Evolutionary conservation across 2,888 invertebrate species (phyloP), one percentile per base, ranked within the genome.

Genomic region (Clistopyga incitator): DNA sequence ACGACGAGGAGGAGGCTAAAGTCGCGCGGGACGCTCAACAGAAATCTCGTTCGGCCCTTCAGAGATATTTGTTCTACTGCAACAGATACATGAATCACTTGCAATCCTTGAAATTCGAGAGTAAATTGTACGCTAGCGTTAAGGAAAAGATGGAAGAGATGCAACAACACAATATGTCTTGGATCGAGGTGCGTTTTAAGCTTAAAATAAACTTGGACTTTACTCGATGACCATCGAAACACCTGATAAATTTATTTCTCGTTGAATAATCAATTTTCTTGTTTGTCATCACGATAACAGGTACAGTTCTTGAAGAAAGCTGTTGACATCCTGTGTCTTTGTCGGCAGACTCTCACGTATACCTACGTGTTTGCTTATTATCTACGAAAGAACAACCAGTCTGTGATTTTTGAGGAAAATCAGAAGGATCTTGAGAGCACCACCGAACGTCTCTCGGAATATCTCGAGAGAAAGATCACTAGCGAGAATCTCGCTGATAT

Each of bases 361-460:
- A 99, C 99, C 70, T 99, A 99, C 94, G 99, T 99, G 88, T 99
- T 99, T 95, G 99, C 99, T 90, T 99, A 98, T 94, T 99, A 99
- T 94, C 95, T 99, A 93, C 96, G 96, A 94, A 98, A 98, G 95
- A 99, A 98, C 95, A 99, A 99, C 95, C 99, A 99, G 94, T 98
- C 98, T 91, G 97, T 98, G 94, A 99, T 99, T 93, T 99, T 99
- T 94, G 99, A 99, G 95, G 98, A 98, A 94, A 99, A 99, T 95
- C 99, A 99, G 95, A 97, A 97, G 92, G 99, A 99, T 95, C 95
- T 99, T 90, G 99, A 99, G 94, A 97, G 97, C 90, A 98, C 99
- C 89, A 99, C 99, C 50, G 99, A 99, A 94, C 98, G 97, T 89
- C 95, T 99, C 88, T 99, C 99, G 29, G 99, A 99, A 94, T 99